A percentile compares a stretch with the other conserved stretches of the same genome.
These are phyloP conservation scores for Patiria pectinifera DNA, from an alignment of 53 echinoderm and acorn worm genomes.

Conservation along the genomic window DNA sequence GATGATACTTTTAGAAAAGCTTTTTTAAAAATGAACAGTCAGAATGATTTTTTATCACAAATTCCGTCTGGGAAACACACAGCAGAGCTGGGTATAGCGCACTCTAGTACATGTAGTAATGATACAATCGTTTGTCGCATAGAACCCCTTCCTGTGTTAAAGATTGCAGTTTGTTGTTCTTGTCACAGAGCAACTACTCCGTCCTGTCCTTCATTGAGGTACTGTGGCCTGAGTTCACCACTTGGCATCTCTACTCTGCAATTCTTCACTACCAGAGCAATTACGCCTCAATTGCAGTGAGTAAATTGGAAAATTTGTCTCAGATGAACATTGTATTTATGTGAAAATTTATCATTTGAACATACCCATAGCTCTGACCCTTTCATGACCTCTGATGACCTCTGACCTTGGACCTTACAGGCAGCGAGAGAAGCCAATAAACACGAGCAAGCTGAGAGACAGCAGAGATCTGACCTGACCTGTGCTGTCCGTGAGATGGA, in stretches of 20 bases:
- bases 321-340: background rate
- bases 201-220: constrained; percentile 95
- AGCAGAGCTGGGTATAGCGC: too few relatives aligned
- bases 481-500: constrained; percentile 56
- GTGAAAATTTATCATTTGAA: background rate
- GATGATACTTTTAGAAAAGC: too few relatives aligned
- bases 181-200: constrained; percentile 85
- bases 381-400: background rate
- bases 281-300: constrained; percentile 76
- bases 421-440: constrained; percentile 58
- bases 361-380: too few relatives aligned
- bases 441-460: constrained; percentile 47
- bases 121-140: too few relatives aligned
- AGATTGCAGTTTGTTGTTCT: background rate
- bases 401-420: constrained; percentile 48
- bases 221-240: constrained; percentile 96
- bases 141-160: background rate
- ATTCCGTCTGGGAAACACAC: too few relatives aligned
- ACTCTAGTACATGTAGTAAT: too few relatives aligned
- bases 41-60: too few relatives aligned
- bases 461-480: constrained; percentile 51
- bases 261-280: constrained; percentile 92
- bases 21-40: too few relatives aligned
- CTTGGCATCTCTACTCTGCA: constrained; percentile 95
- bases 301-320: background rate